Evolutionary conservation across 2,797 vertebrate genomes (phyloP), one percentile per base, ranked within the genome.

Genomic region (Rhinogobio ventralis): DNA sequence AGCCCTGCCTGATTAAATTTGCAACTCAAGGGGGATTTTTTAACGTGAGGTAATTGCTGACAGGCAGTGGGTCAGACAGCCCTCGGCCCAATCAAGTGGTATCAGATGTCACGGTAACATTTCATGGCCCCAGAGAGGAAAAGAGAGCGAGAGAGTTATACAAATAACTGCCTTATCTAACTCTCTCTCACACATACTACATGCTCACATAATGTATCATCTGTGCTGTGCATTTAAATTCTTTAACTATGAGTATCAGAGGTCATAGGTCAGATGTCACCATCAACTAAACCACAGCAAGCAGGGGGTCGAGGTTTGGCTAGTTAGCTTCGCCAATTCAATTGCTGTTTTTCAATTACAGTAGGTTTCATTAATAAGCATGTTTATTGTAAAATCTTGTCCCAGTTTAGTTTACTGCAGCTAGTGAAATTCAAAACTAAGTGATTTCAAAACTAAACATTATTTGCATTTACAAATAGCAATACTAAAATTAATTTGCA

Each of bases 31-130:
- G 86, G 89, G 89, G 89, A 88, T 88, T 81, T 82, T 90, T 87
- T 85, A 88, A 90, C 92, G 90, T 91, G 92, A 91, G 92, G 81
- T 93, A 93, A 93, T 93, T 94, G 91, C 91, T 91, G 92, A 91
- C 90, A 87, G 89, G 91, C 90, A 91, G 90, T 85, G 87, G 79
- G 87, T 91, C 92, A 66, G 90, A 91, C 90, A 90, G 91, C 90
- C 88, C 88, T 89, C 46, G 20, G 87, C 81, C 86, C 87, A 90
- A 87, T 93, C 89, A 80, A 85, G 91, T 87, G 91, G 91, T 93
- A 90, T 94, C 92, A 90, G 88, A 91, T 94, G 91, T 93, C 93
- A 91, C 49, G 67, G 91, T 91, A 91, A 90, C 88, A 88, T 86
- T 88, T 49, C 3, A 81, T 82, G 87, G 89, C 87, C 91, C 90